phyloP scores from a whole-genome alignment of 1,140 invertebrate genomes.

The Cherax quadricarinatus region DNA sequence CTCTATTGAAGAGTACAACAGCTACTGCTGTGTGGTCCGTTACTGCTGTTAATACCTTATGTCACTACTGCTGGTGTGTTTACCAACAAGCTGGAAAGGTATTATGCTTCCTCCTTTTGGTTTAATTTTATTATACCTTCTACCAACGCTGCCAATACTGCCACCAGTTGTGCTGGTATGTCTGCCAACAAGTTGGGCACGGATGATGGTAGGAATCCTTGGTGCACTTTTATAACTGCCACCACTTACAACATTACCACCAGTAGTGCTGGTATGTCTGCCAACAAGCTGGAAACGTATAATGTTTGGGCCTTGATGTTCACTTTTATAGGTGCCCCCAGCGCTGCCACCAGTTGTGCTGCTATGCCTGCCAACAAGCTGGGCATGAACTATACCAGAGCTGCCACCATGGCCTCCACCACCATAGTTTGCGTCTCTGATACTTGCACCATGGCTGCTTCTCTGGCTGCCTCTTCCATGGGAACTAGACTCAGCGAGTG shows the following conservation, averaged over 20 bases:
- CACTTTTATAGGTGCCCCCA: neutral
- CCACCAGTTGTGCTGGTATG: constrained; percentile 22
- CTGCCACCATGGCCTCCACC: constrained; percentile 6
- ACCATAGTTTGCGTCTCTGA: neutral
- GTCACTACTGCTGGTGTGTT: neutral
- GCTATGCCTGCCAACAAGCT: neutral
- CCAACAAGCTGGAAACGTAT: neutral
- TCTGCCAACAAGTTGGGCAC: neutral
- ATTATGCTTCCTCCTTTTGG: neutral
- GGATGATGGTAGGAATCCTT: neutral
- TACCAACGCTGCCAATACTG: neutral
- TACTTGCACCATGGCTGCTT: no score
- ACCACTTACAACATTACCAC: neutral
- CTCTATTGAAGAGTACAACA: neutral
- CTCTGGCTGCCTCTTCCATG: neutral
- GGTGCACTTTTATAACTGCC: neutral
- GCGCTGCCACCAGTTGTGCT: neutral
- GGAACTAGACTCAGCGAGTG: neutral
- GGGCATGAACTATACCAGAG: neutral
- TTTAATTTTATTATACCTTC: neutral
- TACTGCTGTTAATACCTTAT: no score
- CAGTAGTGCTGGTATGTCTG: neutral
- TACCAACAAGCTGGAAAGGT: neutral
- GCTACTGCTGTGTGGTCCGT: no score
- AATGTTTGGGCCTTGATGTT: neutral